phyloP scores from a whole-genome alignment of 30 jellyfish, hydroid and myxozoan species.

The Catostylus mosaicus region DNA sequence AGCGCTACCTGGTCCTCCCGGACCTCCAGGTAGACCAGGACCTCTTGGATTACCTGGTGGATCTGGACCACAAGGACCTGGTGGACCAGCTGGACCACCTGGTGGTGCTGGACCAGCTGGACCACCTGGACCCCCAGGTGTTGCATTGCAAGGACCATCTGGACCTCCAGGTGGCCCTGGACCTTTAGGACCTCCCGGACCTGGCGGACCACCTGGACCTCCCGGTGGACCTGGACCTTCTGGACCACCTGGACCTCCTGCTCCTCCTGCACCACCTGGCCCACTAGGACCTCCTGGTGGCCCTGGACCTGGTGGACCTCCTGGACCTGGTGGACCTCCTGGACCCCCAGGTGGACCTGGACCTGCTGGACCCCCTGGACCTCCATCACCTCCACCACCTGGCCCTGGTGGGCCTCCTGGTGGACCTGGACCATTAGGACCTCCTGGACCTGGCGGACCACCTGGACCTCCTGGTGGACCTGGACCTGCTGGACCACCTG shows the following conservation, averaged over 20 bases:
- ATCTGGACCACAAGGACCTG: conserved; percentile 90
- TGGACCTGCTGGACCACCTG: conserved; percentile 81
- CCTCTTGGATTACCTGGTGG: conserved; percentile 95
- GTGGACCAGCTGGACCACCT: conserved; percentile 91
- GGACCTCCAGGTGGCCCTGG: conserved; percentile 91
- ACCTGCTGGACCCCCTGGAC: conserved; percentile 81
- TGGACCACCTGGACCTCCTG: conserved; percentile 89
- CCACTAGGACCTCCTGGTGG: conserved; percentile 94
- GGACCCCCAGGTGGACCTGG: conserved; percentile 87
- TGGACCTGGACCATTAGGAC: conserved; percentile 69
- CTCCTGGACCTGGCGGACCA: conserved; percentile 63
- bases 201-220: conserved; percentile 82
- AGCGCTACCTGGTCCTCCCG: conserved; percentile 74
- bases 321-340: conserved; percentile 98
- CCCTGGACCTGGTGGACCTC: conserved; percentile 98
- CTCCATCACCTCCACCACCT: conserved; percentile 79
- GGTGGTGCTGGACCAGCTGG: conserved; percentile 95
- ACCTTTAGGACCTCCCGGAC: conserved; percentile 73
- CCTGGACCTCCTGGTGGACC: conserved; percentile 75
- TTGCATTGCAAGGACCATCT: conserved; percentile 90
- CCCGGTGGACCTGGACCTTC: conserved; percentile 84
- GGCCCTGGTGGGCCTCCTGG: conserved; percentile 80
- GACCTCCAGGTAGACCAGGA: conserved; percentile 89
- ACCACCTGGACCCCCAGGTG: conserved; percentile 97
- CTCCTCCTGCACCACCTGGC: conserved; percentile 90